These are phyloP conservation scores for Coenonympha arcania DNA, from an alignment of 2,888 invertebrate species.

Conservation along the genomic window DNA sequence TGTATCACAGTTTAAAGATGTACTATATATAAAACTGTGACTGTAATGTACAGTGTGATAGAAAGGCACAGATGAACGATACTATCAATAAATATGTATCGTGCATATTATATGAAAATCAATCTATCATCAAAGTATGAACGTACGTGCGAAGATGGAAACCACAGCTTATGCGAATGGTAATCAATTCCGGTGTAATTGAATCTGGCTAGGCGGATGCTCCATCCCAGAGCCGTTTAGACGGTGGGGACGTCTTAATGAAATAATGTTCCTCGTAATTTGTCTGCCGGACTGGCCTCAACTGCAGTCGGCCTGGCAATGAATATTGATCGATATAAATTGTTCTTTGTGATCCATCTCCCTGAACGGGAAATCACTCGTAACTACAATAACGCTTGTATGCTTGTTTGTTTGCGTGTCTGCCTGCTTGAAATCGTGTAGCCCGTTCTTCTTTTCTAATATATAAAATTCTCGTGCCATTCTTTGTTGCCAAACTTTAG, in stretches of 20 bases:
- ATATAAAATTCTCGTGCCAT: no score
- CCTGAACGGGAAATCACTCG: not conserved
- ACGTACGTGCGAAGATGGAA: conserved; percentile 33
- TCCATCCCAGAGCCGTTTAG: conserved; percentile 41
- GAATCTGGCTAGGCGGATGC: conserved; percentile 56
- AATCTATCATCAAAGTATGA: conserved; percentile 2
- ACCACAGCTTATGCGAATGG: conserved; percentile 49
- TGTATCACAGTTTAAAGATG: no score
- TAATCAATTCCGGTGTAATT: conserved; percentile 65
- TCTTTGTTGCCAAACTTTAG: no score
- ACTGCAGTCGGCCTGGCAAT: conserved; percentile 11
- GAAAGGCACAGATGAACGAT: no score
- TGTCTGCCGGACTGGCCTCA: conserved; percentile 33
- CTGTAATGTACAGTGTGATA: no score
- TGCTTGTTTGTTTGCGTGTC: no score
- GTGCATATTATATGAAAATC: not conserved
- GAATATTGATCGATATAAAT: conserved; percentile 19
- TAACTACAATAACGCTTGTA: no score
- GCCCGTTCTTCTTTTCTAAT: no score
- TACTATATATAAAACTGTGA: no score
- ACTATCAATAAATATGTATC: no score
- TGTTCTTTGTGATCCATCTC: not conserved
- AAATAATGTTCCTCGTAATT: conserved; percentile 46
- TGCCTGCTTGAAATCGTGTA: no score
- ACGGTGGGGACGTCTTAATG: conserved; percentile 42